These are phyloP conservation scores for Pachycephus smyrnensis DNA, from an alignment of 2,888 invertebrate species.

Conservation along the genomic window DNA sequence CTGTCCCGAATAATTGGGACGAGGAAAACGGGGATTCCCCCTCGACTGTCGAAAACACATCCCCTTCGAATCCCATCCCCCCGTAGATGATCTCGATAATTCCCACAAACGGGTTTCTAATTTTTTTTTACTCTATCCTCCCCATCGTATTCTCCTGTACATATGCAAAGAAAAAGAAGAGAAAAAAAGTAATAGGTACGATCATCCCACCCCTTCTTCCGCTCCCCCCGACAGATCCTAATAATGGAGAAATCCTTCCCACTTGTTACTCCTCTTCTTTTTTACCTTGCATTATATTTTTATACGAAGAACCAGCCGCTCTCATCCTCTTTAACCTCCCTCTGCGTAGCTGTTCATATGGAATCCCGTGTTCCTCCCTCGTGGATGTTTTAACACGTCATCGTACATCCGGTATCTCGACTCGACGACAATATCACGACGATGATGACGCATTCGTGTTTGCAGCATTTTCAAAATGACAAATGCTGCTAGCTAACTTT, in stretches of 20 bases:
- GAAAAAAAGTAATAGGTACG: not conserved
- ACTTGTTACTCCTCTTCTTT: conserved; percentile 4
- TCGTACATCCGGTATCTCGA: not conserved
- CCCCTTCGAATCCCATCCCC: not conserved
- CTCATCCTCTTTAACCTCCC: not conserved
- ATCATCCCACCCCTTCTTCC: not conserved
- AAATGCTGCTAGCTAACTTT: not conserved
- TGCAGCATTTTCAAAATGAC: not conserved
- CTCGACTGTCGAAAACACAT: not conserved
- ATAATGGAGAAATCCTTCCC: not conserved
- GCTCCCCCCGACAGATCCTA: not conserved
- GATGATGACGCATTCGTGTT: not conserved
- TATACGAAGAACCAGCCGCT: not conserved
- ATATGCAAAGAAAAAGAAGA: conserved; percentile 4
- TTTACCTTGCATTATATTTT: not conserved
- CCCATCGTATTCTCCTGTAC: not conserved
- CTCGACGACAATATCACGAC: not conserved
- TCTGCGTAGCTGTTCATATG: not conserved
- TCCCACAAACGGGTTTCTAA: not conserved
- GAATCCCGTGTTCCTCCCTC: not conserved
- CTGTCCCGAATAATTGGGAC: not conserved
- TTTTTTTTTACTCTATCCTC: not conserved
- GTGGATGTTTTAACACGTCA: not conserved
- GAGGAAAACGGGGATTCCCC: not conserved
- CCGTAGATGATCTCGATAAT: not conserved